These are phyloP conservation scores for Drosophila ficusphila DNA, from an alignment of 1,140 invertebrate species.

Conservation along the genomic window DNA sequence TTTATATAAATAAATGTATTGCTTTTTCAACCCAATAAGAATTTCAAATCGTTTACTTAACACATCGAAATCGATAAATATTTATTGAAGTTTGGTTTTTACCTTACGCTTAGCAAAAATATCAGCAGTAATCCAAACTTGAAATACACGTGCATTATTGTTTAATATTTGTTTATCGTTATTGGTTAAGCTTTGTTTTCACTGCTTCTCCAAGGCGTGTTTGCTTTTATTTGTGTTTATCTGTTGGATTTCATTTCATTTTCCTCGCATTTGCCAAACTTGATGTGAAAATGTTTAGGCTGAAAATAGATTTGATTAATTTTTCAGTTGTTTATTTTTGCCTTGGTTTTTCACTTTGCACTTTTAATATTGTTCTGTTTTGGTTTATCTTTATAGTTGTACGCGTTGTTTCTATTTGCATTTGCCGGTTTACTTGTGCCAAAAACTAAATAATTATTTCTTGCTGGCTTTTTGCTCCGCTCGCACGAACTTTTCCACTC, in stretches of 20 bases:
- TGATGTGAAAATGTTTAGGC: conserved; percentile 22
- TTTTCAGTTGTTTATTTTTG: conserved; percentile 1
- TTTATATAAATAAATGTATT: conserved; percentile 44
- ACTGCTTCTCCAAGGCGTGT: conserved; percentile 14
- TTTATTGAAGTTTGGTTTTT: conserved; percentile 35
- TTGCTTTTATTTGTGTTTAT: conserved; percentile 29
- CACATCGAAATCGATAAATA: conserved; percentile 4
- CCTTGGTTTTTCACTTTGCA: conserved; percentile 9
- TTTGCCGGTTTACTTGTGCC: conserved; percentile 3
- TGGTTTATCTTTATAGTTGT: not conserved
- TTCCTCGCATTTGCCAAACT: conserved; percentile 20
- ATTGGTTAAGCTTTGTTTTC: conserved; percentile 34
- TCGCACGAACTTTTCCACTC: conserved; percentile 29
- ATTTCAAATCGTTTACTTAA: conserved; percentile 14
- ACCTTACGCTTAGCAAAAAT: conserved; percentile 80
- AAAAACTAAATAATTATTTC: not conserved
- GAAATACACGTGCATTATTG: conserved; percentile 74
- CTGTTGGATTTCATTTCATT: conserved; percentile 52
- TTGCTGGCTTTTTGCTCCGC: conserved; percentile 3
- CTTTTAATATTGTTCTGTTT: conserved; percentile 4
- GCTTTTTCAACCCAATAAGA: conserved; percentile 2
- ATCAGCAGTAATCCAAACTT: conserved; percentile 82
- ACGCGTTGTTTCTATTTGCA: not conserved
- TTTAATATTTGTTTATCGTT: conserved; percentile 20
- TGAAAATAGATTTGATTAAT: conserved; percentile 38